Percentiles rank a stretch among this genome's conserved stretches.
Evolutionary conservation across 1,140 invertebrate species (phyloP).

Genomic region (Zaprionus tsacasi): DNA sequence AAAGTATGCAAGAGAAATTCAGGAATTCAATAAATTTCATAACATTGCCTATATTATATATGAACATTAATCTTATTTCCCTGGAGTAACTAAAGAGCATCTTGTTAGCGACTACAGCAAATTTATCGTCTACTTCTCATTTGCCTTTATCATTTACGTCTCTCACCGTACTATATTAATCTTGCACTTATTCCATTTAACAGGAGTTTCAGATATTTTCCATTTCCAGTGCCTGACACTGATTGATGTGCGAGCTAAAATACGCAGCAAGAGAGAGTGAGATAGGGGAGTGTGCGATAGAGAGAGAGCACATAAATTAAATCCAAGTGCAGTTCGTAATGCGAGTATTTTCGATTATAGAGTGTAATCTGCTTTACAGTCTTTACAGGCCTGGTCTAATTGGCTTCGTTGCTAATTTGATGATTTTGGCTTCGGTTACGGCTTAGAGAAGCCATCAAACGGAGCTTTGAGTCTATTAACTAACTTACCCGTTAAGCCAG

Average conservation of each 20-base stretch:
- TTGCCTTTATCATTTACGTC: conserved; percentile 9
- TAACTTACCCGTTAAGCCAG: conserved; percentile 18
- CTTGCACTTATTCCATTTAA: conserved; percentile 38
- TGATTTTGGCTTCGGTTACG: background rate
- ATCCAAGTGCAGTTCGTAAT: conserved; percentile 24
- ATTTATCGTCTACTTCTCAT: conserved; percentile 22
- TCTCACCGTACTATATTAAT: conserved; percentile 47
- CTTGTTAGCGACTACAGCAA: background rate
- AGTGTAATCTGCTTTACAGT: conserved; percentile 17
- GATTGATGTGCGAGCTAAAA: conserved; percentile 39
- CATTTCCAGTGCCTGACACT: conserved; percentile 29
- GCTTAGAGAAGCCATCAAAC: conserved; percentile 20
- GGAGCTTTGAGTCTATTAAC: conserved; percentile 60
- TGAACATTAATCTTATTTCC: too few relatives aligned
- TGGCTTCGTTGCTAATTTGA: conserved; percentile 16
- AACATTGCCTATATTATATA: too few relatives aligned
- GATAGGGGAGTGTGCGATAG: background rate
- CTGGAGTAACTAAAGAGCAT: background rate
- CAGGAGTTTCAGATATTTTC: background rate
- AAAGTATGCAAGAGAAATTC: too few relatives aligned
- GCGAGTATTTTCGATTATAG: conserved; percentile 6
- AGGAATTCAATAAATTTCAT: too few relatives aligned
- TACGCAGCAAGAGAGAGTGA: background rate
- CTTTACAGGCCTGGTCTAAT: conserved; percentile 9
- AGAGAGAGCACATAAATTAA: background rate